Conservation (phyloP, 2,797 vertebrate genomes). For the Moxostoma hubbsi region DNA sequence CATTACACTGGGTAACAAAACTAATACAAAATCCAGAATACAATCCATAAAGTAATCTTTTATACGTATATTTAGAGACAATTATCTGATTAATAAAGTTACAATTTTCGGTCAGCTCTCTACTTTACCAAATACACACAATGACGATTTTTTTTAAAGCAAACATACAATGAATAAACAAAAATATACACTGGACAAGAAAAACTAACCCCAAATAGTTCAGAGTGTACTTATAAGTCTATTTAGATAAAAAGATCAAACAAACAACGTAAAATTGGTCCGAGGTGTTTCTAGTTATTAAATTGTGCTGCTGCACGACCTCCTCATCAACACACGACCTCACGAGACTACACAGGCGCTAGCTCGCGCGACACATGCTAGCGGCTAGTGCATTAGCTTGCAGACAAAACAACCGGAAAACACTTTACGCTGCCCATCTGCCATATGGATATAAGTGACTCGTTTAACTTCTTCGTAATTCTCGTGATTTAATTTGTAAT, state of each 20-base stretch:
- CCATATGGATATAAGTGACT: neutral
- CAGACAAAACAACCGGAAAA: constrained; percentile 47
- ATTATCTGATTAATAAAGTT: neutral
- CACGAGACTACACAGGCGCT: constrained; percentile 17
- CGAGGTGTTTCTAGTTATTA: neutral
- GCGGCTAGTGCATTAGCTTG: constrained; percentile 41
- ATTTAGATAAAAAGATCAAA: neutral
- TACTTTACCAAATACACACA: neutral
- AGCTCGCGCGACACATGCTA: constrained; percentile 33
- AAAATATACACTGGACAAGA: neutral
- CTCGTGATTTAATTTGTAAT: neutral
- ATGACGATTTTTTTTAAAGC: neutral
- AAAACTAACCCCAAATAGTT: neutral
- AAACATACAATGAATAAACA: neutral
- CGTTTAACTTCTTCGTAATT: neutral
- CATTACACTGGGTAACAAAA: too few relatives aligned
- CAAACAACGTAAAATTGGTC: neutral
- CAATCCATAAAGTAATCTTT: too few relatives aligned
- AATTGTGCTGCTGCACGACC: neutral
- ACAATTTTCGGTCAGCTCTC: neutral
- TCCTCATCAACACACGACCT: constrained; percentile 21
- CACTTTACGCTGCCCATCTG: constrained; percentile 4
- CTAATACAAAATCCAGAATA: too few relatives aligned
- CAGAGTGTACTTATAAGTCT: too few relatives aligned
- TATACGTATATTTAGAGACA: neutral